These are phyloP conservation scores for Erynnis tages DNA, from an alignment of 2,888 invertebrate species.

Conservation along the genomic window DNA sequence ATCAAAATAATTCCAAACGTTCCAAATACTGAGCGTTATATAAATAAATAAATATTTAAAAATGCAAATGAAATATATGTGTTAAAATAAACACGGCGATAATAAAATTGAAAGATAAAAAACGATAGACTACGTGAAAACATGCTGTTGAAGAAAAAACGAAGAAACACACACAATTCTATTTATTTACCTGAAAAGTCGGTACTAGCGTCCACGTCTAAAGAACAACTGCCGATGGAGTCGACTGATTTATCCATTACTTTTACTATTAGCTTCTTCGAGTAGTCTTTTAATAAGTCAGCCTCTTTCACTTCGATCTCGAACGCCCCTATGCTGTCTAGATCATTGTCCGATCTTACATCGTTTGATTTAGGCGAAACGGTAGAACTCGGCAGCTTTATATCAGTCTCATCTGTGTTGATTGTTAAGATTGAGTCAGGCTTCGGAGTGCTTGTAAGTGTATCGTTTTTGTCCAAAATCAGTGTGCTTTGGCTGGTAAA, in stretches of 20 bases:
- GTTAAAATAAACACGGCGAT: slow-evolving; percentile 26
- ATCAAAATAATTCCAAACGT: slow-evolving; percentile 2
- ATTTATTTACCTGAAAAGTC: slow-evolving; percentile 85
- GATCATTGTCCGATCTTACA: slow-evolving; percentile 50
- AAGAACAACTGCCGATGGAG: slow-evolving; percentile 92
- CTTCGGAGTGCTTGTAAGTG: slow-evolving; percentile 46
- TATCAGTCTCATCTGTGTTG: slow-evolving; percentile 72
- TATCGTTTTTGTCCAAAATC: slow-evolving; percentile 66
- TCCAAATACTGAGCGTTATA: background rate
- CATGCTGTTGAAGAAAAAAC: slow-evolving; percentile 41
- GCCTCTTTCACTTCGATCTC: slow-evolving; percentile 74
- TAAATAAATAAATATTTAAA: slow-evolving; percentile 2
- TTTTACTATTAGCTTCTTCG: slow-evolving; percentile 71
- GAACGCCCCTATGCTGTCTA: slow-evolving; percentile 71
- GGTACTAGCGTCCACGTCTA: slow-evolving; percentile 90
- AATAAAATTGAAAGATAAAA: slow-evolving; percentile 12
- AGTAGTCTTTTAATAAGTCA: slow-evolving; percentile 60
- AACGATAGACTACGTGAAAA: slow-evolving; percentile 29
- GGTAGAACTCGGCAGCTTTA: slow-evolving; percentile 70
- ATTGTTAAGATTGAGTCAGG: slow-evolving; percentile 68
- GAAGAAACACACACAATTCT: slow-evolving; percentile 40
- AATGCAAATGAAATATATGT: slow-evolving; percentile 5
- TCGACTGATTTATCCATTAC: slow-evolving; percentile 90
- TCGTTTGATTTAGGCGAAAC: slow-evolving; percentile 67
- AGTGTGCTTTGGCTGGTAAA: slow-evolving; percentile 76